A percentile compares a stretch with the other conserved stretches of the same genome.
These are phyloP conservation scores for Potorous gilbertii DNA, from an alignment of 2,797 vertebrate species.

Conservation along the genomic window DNA sequence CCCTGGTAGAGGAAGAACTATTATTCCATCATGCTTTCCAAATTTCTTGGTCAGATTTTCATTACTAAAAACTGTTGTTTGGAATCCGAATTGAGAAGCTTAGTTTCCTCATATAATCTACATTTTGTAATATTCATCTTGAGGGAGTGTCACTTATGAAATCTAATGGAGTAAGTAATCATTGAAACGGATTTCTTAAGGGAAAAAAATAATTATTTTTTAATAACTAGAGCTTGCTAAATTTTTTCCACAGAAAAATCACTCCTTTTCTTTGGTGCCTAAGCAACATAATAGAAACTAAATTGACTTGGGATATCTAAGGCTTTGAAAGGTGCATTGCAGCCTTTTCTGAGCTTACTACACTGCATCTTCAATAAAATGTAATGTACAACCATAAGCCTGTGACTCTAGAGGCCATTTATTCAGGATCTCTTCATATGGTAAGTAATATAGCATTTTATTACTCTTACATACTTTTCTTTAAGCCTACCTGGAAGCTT, in stretches of 20 bases:
- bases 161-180: not conserved
- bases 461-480: not conserved
- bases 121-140: not conserved
- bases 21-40: not conserved
- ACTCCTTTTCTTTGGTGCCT: constrained; percentile 1
- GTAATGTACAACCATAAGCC: not conserved
- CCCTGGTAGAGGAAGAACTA: not conserved
- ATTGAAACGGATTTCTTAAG: constrained; percentile 24
- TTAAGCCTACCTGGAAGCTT: not conserved
- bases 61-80: not conserved
- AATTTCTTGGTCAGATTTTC: not conserved
- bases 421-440: not conserved
- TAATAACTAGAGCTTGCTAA: not conserved
- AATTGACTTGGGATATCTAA: not conserved
- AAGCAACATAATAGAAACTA: constrained; percentile 1
- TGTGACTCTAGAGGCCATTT: not conserved
- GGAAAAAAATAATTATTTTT: not conserved
- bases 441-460: not conserved
- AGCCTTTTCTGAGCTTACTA: not conserved
- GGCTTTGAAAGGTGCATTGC: not conserved
- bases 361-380: constrained; percentile 8
- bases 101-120: not conserved
- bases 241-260: constrained; percentile 5
- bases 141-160: constrained; percentile 13
- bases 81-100: not conserved